A percentile compares a stretch with the other conserved stretches of the same genome.
Evolutionary conservation across 2,113 vertebrate genomes (phyloP).

Genomic region (Ellobius talpinus): DNA sequence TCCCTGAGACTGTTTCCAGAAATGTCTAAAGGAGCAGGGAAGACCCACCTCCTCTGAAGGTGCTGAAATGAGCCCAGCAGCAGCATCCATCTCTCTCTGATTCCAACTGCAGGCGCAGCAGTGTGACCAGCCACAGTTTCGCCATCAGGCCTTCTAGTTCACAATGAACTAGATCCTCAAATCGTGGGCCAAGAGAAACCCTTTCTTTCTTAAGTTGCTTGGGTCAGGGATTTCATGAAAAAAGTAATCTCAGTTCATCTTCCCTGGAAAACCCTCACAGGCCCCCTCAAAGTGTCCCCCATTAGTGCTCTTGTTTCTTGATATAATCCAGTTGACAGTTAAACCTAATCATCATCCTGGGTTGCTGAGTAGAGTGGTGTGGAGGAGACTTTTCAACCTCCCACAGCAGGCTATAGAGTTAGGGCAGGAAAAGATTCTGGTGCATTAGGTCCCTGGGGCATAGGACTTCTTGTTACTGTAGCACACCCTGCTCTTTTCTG

Average conservation of each 20-base stretch:
- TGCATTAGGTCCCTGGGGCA: background rate
- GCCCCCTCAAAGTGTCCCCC: background rate
- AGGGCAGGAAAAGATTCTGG: conserved; percentile 12
- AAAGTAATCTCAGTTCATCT: background rate
- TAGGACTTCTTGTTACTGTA: conserved; percentile 38
- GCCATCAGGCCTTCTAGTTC: background rate
- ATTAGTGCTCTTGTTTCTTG: background rate
- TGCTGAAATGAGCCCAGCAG: background rate
- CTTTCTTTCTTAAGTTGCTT: background rate
- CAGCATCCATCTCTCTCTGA: background rate
- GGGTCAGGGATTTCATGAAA: background rate
- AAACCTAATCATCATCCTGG: background rate
- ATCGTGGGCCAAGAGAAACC: background rate
- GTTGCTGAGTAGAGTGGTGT: background rate
- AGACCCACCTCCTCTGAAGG: background rate
- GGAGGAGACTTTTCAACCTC: background rate
- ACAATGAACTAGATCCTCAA: background rate
- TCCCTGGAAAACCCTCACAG: background rate
- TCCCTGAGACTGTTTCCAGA: background rate
- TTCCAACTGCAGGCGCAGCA: background rate
- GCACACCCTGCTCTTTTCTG: background rate
- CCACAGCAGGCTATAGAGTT: background rate
- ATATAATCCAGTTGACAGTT: background rate
- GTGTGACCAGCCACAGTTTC: background rate
- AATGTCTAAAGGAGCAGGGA: background rate